Base-by-base conservation (phyloP, 2,113 vertebrate genomes). In the Eulemur rufifrons region DNA sequence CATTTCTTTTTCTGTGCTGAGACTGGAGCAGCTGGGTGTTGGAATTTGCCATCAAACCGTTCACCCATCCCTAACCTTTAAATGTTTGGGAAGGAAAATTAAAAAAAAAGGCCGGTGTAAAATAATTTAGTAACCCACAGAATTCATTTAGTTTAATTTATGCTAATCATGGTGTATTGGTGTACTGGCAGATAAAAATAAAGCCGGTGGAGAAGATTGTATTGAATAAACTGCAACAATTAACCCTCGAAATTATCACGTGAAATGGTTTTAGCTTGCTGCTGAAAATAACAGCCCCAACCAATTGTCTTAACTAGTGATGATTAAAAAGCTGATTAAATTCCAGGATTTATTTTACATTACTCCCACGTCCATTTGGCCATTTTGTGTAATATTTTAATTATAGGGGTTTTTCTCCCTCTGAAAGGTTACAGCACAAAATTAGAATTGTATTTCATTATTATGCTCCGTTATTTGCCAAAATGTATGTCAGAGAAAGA, bases 91-190 rank as follows among this genome's bases (percentile, higher is more conserved):
- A 97, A 98, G 97, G 37, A 94, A 97, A 98, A 98, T 95, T 27
- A 61, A 64, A 27, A 63, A 29, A 98, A 97, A 1, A 95, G 97
- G 98, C 93, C 42, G 61, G 95, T 98, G 93, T 98, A 98, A 98
- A 98, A 98, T 98, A 98, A 98, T 98, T 97, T 98, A 98, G 98
- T 98, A 99, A 98, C 97, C 96, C 96, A 95, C 92, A n/a, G 80
- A 98, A 98, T 98, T 98, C 96, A 98, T 98, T 98, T 98, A 94
- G 93, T 97, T 98, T 99, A 98, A 98, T 98, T 98, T 98, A 98
- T 99, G 98, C 97, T 98, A 98, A 99, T 98, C 98, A 97, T 95
- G 96, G 96, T 42, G 54, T 98, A 98, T 98, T 98, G 98, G 98
- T 98, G 85, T 98, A 96, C 93, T 98, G 95, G 97, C 96, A 98